These are phyloP conservation scores for Epinephelus coioides DNA, from an alignment of 2,797 vertebrate species.

Conservation along the genomic window DNA sequence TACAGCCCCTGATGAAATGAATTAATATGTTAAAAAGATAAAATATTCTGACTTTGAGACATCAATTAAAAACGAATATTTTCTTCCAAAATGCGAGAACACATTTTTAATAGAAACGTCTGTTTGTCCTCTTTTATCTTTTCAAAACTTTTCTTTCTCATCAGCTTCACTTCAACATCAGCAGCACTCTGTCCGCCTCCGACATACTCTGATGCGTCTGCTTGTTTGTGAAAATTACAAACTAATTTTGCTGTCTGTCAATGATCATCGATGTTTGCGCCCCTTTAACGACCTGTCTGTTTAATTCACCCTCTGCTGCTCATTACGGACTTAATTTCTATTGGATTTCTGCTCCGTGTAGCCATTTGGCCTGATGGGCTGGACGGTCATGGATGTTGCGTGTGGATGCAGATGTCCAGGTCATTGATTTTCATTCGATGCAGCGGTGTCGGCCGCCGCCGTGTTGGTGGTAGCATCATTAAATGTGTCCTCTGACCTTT, in stretches of 20 bases:
- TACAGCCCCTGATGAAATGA: background rate
- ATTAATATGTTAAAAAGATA: too few species aligned
- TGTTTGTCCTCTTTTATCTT: background rate
- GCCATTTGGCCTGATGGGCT: background rate
- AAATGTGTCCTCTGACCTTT: constrained; percentile 25
- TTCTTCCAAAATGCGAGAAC: background rate
- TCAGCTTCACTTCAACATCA: background rate
- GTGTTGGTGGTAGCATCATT: constrained; percentile 12
- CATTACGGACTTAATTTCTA: constrained; percentile 38
- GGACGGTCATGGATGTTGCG: background rate
- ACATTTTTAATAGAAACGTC: background rate
- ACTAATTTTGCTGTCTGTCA: constrained; percentile 24
- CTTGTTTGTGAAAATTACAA: constrained; percentile 47
- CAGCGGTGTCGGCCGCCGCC: background rate
- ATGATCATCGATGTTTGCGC: background rate
- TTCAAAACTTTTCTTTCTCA: background rate
- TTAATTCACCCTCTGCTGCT: constrained; percentile 40
- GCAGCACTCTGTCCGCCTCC: background rate
- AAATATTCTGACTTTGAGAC: background rate
- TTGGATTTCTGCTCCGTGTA: constrained; percentile 29
- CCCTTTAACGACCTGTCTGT: constrained; percentile 26
- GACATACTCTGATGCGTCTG: background rate
- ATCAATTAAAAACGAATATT: background rate
- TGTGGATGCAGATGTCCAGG: constrained; percentile 17
- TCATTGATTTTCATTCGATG: constrained; percentile 27